These are phyloP conservation scores for Synanthedon vespiformis DNA, from an alignment of 2,888 invertebrate genomes.

Conservation along the genomic window DNA sequence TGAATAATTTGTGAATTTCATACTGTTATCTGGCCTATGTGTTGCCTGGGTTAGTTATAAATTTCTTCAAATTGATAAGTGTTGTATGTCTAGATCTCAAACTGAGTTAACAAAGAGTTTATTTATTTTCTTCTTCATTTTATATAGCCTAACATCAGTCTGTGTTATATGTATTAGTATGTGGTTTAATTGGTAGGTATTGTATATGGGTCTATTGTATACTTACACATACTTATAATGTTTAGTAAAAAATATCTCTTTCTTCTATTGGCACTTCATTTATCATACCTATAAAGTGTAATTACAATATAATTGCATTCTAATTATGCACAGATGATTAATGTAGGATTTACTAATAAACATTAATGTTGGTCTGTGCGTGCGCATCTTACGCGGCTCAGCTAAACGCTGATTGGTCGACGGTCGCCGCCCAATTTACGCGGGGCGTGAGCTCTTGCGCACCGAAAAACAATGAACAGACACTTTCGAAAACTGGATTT, in stretches of 20 bases:
- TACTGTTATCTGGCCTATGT: no score
- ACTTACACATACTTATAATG: no score
- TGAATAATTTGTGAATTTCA: no score
- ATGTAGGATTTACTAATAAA: neutral
- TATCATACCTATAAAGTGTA: neutral
- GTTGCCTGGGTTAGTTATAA: no score
- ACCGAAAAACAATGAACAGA: constrained; percentile 30
- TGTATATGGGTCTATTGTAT: no score
- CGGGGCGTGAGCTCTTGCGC: constrained; percentile 10
- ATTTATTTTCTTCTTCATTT: no score
- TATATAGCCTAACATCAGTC: no score
- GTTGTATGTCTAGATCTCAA: no score
- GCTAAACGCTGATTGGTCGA: constrained; percentile 32
- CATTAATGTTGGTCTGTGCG: neutral
- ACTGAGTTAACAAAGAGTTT: no score
- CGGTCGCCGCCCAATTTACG: constrained; percentile 28
- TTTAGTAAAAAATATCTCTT: neutral
- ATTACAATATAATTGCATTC: neutral
- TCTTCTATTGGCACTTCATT: neutral
- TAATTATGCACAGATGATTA: neutral
- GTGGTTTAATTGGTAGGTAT: no score
- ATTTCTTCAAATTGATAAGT: no score
- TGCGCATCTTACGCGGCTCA: constrained; percentile 5
- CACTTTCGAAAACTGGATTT: constrained; percentile 12
- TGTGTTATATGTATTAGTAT: no score